These are phyloP conservation scores for Neogale vison DNA, from an alignment of 2,113 vertebrate genomes.

Conservation along the genomic window DNA sequence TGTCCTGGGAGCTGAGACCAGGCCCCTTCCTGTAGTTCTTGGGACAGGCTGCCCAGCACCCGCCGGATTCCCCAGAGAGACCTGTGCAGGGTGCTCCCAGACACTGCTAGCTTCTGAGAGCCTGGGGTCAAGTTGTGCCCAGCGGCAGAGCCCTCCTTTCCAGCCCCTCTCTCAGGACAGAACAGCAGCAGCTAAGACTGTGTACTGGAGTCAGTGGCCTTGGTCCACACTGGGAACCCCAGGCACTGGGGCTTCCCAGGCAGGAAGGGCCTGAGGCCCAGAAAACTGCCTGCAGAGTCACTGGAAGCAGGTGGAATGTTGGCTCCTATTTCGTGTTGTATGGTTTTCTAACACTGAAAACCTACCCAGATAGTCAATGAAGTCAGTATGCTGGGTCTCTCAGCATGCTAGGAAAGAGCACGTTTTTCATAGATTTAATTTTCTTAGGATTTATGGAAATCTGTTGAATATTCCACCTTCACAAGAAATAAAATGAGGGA, in stretches of 20 bases:
- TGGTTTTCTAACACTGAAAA: not conserved
- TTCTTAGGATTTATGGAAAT: not conserved
- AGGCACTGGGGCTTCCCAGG: rapidly evolving
- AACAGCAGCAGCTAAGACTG: not conserved
- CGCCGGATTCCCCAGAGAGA: not conserved
- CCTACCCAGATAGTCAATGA: not conserved
- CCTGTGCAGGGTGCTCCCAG: not conserved
- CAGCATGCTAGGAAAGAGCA: not conserved
- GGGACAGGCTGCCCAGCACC: not conserved
- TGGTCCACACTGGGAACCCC: not conserved
- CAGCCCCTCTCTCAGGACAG: not conserved
- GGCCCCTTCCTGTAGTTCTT: not conserved
- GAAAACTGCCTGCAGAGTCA: not conserved
- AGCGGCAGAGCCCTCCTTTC: not conserved
- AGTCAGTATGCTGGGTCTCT: not conserved
- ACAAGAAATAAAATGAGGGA: not conserved
- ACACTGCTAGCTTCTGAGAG: not conserved
- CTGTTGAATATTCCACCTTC: not conserved
- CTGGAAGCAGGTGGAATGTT: not conserved
- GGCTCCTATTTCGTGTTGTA: not conserved
- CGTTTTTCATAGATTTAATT: not conserved
- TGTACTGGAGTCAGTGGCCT: no score
- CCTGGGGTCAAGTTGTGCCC: not conserved
- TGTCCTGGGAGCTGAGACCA: rapidly evolving
- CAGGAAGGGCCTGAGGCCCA: not conserved